A percentile compares a stretch with the other conserved stretches of the same genome.
phyloP scores from a whole-genome alignment of 2,113 vertebrate genomes.

The Alaudala cheleensis region DNA sequence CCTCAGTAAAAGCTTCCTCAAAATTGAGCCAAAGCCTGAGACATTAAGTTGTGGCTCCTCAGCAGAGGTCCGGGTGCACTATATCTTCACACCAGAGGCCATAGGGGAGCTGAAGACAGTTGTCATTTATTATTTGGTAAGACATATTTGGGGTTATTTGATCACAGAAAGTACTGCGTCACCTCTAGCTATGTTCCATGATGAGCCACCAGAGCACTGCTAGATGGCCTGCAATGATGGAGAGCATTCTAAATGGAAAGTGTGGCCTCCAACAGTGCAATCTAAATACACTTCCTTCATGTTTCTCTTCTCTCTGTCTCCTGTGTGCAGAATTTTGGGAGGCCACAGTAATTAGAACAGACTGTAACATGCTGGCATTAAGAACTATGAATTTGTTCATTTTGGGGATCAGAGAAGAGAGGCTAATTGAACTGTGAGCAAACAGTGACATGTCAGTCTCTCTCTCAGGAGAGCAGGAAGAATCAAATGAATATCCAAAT shows the following conservation, averaged over 20 bases:
- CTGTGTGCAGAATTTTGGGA: not conserved
- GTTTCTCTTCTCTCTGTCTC: not conserved
- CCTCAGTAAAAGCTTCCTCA: constrained; percentile 70
- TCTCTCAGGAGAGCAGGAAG: not conserved
- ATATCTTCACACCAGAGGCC: constrained; percentile 55
- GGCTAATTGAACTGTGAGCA: not conserved
- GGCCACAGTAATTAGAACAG: not conserved
- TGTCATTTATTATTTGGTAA: constrained; percentile 74
- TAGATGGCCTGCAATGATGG: not conserved
- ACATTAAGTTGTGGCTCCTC: constrained; percentile 46
- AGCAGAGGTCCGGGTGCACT: constrained; percentile 47
- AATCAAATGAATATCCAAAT: not conserved
- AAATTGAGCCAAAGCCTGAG: constrained; percentile 38
- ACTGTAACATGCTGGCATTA: not conserved
- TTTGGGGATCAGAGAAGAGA: not conserved
- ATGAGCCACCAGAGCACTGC: not conserved
- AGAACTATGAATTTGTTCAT: not conserved
- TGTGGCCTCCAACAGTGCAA: not conserved
- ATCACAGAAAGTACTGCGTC: not conserved
- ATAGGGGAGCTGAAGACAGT: constrained; percentile 41
- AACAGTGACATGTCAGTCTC: not conserved
- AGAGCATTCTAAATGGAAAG: not conserved
- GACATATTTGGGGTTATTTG: not conserved
- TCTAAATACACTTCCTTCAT: not conserved
- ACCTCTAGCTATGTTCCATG: not conserved